Percentiles rank a stretch among this genome's conserved stretches.
Conservation (phyloP, 1,140 invertebrate genomes). For the Drosophila repletoides region DNA sequence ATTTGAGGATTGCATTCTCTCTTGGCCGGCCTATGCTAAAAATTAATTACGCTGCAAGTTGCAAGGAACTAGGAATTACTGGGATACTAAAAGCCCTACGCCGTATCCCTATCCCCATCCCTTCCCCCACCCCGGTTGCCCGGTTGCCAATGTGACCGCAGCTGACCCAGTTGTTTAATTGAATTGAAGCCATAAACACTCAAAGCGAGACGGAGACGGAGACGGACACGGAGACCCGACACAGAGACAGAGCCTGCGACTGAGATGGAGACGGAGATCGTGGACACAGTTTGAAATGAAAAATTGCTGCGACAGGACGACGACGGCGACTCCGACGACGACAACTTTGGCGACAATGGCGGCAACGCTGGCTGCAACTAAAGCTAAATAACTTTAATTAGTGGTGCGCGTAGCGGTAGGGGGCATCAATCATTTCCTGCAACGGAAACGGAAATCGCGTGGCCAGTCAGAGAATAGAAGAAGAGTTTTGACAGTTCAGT, state of each 20-base stretch:
- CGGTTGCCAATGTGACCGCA: slow-evolving; percentile 51
- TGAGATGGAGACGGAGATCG: slow-evolving; percentile 5
- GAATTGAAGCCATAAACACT: slow-evolving; percentile 80
- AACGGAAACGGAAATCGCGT: slow-evolving; percentile 43
- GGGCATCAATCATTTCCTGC: slow-evolving; percentile 62
- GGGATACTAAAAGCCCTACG: slow-evolving; percentile 2
- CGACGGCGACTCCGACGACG: background rate
- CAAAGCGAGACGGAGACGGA: slow-evolving; percentile 40
- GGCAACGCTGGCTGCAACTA: slow-evolving; percentile 3
- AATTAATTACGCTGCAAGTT: slow-evolving; percentile 42
- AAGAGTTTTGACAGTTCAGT: slow-evolving; percentile 57
- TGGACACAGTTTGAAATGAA: slow-evolving; percentile 53
- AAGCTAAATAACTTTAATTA: slow-evolving; percentile 76
- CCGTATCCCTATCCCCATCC: background rate
- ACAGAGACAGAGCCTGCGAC: slow-evolving; percentile 50
- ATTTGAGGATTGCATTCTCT: background rate
- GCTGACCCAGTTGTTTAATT: slow-evolving; percentile 79
- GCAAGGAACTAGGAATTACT: slow-evolving; percentile 8
- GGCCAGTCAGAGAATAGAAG: slow-evolving; percentile 43
- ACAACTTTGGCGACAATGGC: slow-evolving; percentile 3
- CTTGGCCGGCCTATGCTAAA: slow-evolving; percentile 16
- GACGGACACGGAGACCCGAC: slow-evolving; percentile 23
- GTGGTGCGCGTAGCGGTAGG: slow-evolving; percentile 56
- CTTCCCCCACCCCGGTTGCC: background rate
- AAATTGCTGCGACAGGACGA: slow-evolving; percentile 46